Percentiles rank a stretch among this genome's conserved stretches.
Conservation (phyloP, 2,113 vertebrate genomes). For the Indicator indicator region DNA sequence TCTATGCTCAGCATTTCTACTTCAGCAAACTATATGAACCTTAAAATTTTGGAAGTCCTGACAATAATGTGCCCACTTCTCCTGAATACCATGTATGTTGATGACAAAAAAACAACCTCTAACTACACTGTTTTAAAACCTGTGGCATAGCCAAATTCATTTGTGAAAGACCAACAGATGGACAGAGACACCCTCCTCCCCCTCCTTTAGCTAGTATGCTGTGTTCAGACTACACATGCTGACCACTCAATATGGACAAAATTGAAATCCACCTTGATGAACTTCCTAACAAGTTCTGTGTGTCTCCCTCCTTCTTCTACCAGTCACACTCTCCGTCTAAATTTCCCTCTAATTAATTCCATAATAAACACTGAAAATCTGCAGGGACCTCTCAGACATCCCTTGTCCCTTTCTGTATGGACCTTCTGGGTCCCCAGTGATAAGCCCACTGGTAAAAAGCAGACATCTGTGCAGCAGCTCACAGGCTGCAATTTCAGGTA, state of each 20-base stretch:
- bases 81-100: rapidly evolving
- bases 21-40: not conserved
- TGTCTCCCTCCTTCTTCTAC: not conserved
- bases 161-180: conserved; percentile 55
- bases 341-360: conserved; percentile 55
- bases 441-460: conserved; percentile 63
- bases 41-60: not conserved
- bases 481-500: conserved; percentile 77
- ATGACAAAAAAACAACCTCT: not conserved
- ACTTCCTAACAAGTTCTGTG: conserved; percentile 27
- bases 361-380: not conserved
- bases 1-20: not conserved
- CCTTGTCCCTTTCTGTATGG: conserved; percentile 31
- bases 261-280: not conserved
- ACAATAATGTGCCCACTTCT: not conserved
- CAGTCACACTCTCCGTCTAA: not conserved
- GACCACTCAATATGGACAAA: conserved; percentile 5
- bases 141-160: not conserved
- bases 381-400: conserved; percentile 32
- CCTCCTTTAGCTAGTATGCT: not conserved
- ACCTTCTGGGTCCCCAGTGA: conserved; percentile 45
- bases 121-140: not conserved
- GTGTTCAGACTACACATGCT: not conserved
- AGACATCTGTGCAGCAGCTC: conserved; percentile 81
- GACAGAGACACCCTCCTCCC: conserved; percentile 39